Percentiles rank a stretch among this genome's conserved stretches.
Conservation (phyloP, 2,888 invertebrate species). For the Philopedon plagiatum region DNA sequence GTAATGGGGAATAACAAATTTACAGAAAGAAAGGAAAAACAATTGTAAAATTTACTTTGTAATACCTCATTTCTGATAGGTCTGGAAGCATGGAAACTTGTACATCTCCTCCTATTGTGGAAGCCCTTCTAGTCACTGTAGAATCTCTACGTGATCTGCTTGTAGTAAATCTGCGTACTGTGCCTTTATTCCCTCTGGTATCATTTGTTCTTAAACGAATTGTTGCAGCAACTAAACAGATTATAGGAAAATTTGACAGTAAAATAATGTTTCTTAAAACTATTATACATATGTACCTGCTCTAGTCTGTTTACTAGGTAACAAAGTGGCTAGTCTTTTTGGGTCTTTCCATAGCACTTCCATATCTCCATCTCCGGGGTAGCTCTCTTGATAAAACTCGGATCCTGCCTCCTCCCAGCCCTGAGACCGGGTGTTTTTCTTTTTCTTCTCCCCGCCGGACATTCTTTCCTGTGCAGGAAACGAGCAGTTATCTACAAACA, state of each 20-base stretch:
- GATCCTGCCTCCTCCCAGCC: slow-evolving; percentile 90
- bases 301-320: slow-evolving; percentile 86
- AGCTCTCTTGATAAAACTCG: slow-evolving; percentile 89
- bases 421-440: slow-evolving; percentile 71
- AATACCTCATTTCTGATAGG: slow-evolving; percentile 78
- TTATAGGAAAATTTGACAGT: neutral
- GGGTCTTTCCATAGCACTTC: slow-evolving; percentile 81
- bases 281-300: slow-evolving; percentile 71
- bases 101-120: slow-evolving; percentile 74
- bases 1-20: neutral
- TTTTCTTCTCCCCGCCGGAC: slow-evolving; percentile 75
- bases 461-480: slow-evolving; percentile 61
- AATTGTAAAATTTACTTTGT: neutral
- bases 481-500: neutral
- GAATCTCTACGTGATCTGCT: slow-evolving; percentile 71
- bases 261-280: neutral
- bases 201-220: slow-evolving; percentile 76
- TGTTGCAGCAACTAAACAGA: slow-evolving; percentile 74
- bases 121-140: slow-evolving; percentile 71
- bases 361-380: slow-evolving; percentile 77
- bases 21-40: neutral
- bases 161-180: slow-evolving; percentile 72
- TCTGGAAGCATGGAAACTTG: slow-evolving; percentile 87
- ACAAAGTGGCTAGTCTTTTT: slow-evolving; percentile 80
- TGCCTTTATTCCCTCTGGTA: slow-evolving; percentile 73